Conservation (phyloP, 2,113 vertebrate genomes). For the Myiagra hebetior region DNA sequence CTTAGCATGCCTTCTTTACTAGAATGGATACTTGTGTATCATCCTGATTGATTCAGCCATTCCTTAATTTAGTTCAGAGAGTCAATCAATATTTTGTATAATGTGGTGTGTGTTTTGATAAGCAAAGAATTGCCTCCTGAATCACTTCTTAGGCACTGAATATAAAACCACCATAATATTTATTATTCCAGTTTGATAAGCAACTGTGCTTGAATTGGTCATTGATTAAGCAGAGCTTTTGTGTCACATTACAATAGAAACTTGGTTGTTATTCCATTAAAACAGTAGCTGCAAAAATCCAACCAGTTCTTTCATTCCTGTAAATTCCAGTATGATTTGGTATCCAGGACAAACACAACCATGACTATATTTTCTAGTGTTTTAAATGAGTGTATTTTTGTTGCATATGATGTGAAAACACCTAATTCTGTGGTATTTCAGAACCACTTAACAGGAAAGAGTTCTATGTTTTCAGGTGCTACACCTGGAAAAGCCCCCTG, state of each 20-base stretch:
- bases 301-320: not conserved
- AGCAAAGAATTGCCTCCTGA: not conserved
- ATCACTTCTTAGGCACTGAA: not conserved
- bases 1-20: not conserved
- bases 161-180: not conserved
- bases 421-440: not conserved
- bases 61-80: constrained; percentile 2
- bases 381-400: not conserved
- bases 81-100: constrained; percentile 1
- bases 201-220: not conserved
- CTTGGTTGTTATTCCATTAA: not conserved
- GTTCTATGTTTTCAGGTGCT: not conserved
- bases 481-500: not conserved
- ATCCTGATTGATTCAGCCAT: not conserved
- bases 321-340: not conserved
- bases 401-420: not conserved
- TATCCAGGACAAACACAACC: not conserved
- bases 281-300: not conserved
- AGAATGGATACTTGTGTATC: not conserved
- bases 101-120: not conserved
- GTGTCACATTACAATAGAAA: not conserved
- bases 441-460: not conserved
- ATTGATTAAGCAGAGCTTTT: constrained; percentile 9
- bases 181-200: constrained; percentile 7
- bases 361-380: not conserved